Conservation (phyloP, 2,888 invertebrate genomes). For the Rotaria magnacalcarata region DNA sequence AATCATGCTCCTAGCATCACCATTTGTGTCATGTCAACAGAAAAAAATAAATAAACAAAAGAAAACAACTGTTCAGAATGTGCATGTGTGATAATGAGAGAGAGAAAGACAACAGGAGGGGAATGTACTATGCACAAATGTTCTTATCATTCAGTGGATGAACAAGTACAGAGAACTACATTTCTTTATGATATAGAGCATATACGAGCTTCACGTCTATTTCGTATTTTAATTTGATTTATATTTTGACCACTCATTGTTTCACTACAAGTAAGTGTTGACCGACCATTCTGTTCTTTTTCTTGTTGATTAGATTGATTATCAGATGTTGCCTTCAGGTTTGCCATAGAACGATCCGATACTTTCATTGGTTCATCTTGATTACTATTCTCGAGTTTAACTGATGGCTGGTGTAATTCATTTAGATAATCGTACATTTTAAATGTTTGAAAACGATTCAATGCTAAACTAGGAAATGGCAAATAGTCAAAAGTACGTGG, state of each 20-base stretch:
- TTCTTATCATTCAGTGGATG: background rate
- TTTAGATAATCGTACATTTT: background rate
- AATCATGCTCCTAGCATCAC: background rate
- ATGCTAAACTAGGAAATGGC: background rate
- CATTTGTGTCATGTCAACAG: background rate
- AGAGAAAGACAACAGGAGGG: background rate
- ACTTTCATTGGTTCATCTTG: background rate
- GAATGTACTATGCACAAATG: background rate
- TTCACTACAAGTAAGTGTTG: background rate
- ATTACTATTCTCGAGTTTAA: background rate
- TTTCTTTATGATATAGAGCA: background rate
- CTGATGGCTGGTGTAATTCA: background rate
- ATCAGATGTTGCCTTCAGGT: background rate
- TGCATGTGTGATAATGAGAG: conserved; percentile 11
- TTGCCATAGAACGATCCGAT: background rate
- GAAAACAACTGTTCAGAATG: conserved; percentile 11
- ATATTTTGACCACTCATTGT: background rate
- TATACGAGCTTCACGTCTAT: background rate
- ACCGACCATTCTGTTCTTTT: background rate
- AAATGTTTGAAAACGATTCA: conserved; percentile 33
- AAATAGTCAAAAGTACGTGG: conserved; percentile 22
- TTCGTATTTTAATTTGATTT: background rate
- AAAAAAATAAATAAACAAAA: background rate
- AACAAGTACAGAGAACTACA: background rate
- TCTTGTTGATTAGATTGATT: background rate